Evolutionary conservation across 2,113 vertebrate species (phyloP).

Genomic region (Pycnonotus jocosus): DNA sequence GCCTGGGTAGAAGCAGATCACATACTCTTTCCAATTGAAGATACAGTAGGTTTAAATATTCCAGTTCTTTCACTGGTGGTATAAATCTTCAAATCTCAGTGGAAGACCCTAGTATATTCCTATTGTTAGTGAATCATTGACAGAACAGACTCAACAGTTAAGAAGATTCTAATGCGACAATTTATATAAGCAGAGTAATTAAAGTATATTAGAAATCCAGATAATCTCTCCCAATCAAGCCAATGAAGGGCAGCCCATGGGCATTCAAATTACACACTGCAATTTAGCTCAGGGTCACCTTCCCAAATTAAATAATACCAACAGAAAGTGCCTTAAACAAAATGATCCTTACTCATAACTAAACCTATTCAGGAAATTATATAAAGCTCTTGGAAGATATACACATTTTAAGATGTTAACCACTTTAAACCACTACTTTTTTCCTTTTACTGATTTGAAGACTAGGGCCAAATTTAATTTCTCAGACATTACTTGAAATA

Average conservation of each 20-base stretch:
- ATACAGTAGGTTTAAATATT: neutral
- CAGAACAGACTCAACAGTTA: conserved; percentile 27
- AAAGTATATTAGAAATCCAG: conserved; percentile 50
- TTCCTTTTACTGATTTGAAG: neutral
- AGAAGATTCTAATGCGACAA: conserved; percentile 35
- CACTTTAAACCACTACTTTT: neutral
- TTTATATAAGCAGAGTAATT: conserved; percentile 50
- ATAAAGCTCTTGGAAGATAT: neutral
- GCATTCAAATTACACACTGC: neutral
- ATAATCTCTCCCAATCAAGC: conserved; percentile 32
- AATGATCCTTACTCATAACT: neutral
- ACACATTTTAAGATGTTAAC: neutral
- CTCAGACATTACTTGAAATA: neutral
- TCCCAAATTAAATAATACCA: conserved; percentile 15
- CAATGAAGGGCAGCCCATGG: neutral
- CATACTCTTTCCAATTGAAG: neutral
- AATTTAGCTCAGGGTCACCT: conserved; percentile 47
- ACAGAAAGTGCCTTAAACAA: conserved; percentile 4
- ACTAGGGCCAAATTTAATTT: neutral
- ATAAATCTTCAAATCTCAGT: conserved; percentile 19
- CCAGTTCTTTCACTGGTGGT: neutral
- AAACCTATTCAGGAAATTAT: neutral
- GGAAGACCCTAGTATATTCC: conserved; percentile 21
- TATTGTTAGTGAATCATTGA: conserved; percentile 1
- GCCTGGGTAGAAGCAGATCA: neutral